Evolutionary conservation across 1,140 invertebrate genomes (phyloP), one percentile per base, ranked within the genome.

Genomic region (Pentalonia nigronervosa): DNA sequence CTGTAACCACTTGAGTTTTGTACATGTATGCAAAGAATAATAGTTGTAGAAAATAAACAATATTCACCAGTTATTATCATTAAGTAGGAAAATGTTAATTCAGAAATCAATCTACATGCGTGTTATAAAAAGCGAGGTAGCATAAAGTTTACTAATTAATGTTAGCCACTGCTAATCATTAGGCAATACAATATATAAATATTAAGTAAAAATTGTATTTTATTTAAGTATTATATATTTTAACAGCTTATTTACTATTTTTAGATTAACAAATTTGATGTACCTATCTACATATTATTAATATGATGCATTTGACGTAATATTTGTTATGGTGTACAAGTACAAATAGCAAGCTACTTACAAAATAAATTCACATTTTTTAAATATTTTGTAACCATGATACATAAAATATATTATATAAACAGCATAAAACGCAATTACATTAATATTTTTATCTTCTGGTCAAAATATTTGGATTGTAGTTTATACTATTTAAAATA

Each of bases 1-100:
- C 91, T 93, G 91, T 84, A 93, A 93, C 91, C 91, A 93, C 91
- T 93, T 45, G 81, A 50, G 23, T 47, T 93, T 84, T 93, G 67
- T 93, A 93, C 91, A 86, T 86, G 41, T 84, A 9, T 84, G 34
- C 91, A 93, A 36, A 86, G 47, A 92, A 86, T 45, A 41, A 53
- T 34, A 50, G 60, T 67, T 34, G 7, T n/a, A 88, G 48, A 50
- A 48, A 88, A 48, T 23, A 34, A 34, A 34, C 17, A 47, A 88
- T 41, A 50, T 50, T 88, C 45, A 88, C 48, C 87, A 88, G 84
- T 86, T 30, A 48, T 14, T 48, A n/a, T 20, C 17, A 9, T 50
- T 2, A 34, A 86, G 1, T n/a, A 53, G 20, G 30, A 34, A 88
- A 17, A 23, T 34, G 81, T 41, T 83, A 41, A 41, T 83, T 25